A percentile compares a stretch with the other conserved stretches of the same genome.
Evolutionary conservation across 1,140 invertebrate species (phyloP).

Genomic region (Bemisia tabaci): DNA sequence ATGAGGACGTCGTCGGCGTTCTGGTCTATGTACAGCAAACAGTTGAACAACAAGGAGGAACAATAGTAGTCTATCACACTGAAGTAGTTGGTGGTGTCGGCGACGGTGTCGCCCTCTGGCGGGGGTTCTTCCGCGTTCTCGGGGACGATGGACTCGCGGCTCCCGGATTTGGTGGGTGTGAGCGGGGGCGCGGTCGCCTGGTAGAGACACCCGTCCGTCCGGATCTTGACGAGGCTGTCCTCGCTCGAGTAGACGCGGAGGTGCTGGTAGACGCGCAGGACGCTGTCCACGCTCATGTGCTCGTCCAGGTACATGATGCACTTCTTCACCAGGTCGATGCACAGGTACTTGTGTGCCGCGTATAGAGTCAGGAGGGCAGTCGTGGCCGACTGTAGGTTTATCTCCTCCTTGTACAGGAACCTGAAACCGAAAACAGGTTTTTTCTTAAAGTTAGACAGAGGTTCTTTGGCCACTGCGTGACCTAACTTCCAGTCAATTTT

Average conservation of each 20-base stretch:
- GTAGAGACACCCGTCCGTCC: constrained; percentile 5
- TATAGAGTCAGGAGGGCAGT: constrained; percentile 48
- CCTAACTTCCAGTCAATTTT: no score
- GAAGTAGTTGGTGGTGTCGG: constrained; percentile 31
- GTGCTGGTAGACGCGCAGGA: constrained; percentile 36
- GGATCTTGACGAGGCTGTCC: constrained; percentile 3
- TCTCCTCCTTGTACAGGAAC: constrained; percentile 44
- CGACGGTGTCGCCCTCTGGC: not conserved
- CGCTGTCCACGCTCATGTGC: constrained; percentile 33
- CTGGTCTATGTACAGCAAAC: constrained; percentile 33
- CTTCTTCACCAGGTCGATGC: constrained; percentile 41
- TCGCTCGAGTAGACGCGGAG: constrained; percentile 30
- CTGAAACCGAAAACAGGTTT: constrained; percentile 26
- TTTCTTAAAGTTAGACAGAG: no score
- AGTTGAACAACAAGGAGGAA: constrained; percentile 39
- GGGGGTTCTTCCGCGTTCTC: constrained; percentile 10
- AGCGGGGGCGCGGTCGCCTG: constrained; percentile 7
- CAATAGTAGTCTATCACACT: constrained; percentile 36
- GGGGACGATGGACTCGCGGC: constrained; percentile 15
- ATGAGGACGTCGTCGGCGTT: constrained; percentile 41
- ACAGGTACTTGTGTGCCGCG: constrained; percentile 51
- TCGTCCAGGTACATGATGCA: constrained; percentile 43
- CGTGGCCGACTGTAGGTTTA: constrained; percentile 43
- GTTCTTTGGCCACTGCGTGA: no score
- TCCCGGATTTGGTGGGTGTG: constrained; percentile 20